These are phyloP conservation scores for Eufriesea mexicana DNA, from an alignment of 1,140 invertebrate species.

Conservation along the genomic window DNA sequence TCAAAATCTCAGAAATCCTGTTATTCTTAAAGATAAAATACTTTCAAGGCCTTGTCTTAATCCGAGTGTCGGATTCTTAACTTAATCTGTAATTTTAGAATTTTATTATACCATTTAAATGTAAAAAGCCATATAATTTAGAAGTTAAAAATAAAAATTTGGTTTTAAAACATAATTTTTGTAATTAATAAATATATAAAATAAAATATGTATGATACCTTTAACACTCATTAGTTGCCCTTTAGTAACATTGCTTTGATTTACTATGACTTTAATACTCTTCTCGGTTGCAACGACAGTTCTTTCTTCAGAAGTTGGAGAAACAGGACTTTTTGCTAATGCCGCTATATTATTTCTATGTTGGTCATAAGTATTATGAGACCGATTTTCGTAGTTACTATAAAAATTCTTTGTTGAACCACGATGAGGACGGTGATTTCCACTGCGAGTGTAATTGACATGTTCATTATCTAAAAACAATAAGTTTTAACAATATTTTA, in stretches of 20 bases:
- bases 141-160: too few species aligned
- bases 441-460: conserved; percentile 63
- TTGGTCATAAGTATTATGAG: conserved; percentile 53
- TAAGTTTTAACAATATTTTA: conserved; percentile 5
- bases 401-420: conserved; percentile 65
- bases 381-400: conserved; percentile 68
- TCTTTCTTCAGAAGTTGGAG: conserved; percentile 65
- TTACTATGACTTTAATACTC: conserved; percentile 73
- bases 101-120: too few species aligned
- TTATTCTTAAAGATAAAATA: too few species aligned
- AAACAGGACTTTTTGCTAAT: conserved; percentile 16
- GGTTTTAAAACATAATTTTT: too few species aligned
- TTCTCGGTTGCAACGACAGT: conserved; percentile 71
- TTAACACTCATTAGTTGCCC: conserved; percentile 77
- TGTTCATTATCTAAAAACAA: conserved; percentile 67
- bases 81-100: too few species aligned
- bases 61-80: too few species aligned
- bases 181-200: background rate
- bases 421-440: conserved; percentile 61
- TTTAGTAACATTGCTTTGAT: conserved; percentile 67
- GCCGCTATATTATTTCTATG: conserved; percentile 31
- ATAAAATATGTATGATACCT: conserved; percentile 62
- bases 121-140: too few species aligned
- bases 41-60: too few species aligned
- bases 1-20: too few species aligned